These are phyloP conservation scores for Cyanoramphus novaezelandiae DNA, from an alignment of 2,113 vertebrate species.

Conservation along the genomic window DNA sequence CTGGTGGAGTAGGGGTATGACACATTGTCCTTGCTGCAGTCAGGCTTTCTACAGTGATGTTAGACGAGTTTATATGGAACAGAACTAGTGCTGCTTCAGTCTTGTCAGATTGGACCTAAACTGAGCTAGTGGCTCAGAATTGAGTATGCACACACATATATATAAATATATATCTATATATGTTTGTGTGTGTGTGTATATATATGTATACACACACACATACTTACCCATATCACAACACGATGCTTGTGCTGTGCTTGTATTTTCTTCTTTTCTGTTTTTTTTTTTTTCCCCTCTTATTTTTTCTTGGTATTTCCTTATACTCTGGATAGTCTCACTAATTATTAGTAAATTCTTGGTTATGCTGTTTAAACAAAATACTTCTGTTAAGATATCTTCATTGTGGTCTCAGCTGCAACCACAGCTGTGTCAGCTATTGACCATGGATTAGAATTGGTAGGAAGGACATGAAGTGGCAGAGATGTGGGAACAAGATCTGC, in stretches of 20 bases:
- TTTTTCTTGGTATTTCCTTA: not conserved
- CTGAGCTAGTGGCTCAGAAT: not conserved
- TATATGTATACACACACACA: not conserved
- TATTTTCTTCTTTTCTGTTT: not conserved
- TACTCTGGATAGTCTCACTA: not conserved
- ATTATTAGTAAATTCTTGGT: not conserved
- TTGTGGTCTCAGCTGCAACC: not conserved
- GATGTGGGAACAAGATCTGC: conserved; percentile 6
- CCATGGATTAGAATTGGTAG: not conserved
- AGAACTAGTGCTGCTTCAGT: not conserved
- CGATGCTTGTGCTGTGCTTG: not conserved
- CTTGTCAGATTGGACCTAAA: not conserved
- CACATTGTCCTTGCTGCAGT: not conserved
- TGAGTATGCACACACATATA: not conserved
- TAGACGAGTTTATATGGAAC: not conserved
- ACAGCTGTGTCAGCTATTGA: not conserved
- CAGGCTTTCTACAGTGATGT: not conserved
- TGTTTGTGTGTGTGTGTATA: not conserved
- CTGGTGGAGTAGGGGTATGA: not conserved
- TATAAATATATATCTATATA: not conserved
- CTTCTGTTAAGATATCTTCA: not conserved
- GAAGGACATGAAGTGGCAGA: not conserved
- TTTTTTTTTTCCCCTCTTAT: not conserved
- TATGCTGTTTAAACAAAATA: not conserved
- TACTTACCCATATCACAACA: not conserved